A percentile compares a stretch with the other conserved stretches of the same genome.
These are phyloP conservation scores for Plodia interpunctella DNA, from an alignment of 1,140 invertebrate genomes.

Conservation along the genomic window DNA sequence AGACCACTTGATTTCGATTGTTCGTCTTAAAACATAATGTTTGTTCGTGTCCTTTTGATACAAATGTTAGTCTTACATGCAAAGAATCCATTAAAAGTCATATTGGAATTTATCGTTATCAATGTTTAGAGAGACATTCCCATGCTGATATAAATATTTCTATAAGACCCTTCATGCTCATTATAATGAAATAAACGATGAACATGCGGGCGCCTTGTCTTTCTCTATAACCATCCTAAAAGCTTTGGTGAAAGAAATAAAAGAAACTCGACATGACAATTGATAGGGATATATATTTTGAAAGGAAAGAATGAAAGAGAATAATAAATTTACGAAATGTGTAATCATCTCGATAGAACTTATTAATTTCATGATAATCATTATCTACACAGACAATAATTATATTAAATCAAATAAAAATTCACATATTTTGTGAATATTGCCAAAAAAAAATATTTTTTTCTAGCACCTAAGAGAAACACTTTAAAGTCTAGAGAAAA, in stretches of 20 bases:
- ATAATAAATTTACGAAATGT: neutral
- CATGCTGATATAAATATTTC: slow-evolving; percentile 27
- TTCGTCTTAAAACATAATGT: slow-evolving; percentile 36
- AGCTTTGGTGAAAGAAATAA: neutral
- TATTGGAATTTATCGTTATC: slow-evolving; percentile 18
- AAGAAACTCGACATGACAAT: neutral
- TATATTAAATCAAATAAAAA: too few relatives aligned
- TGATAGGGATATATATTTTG: too few relatives aligned
- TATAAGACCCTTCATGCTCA: slow-evolving; percentile 18
- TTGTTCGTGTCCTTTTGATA: slow-evolving; percentile 48
- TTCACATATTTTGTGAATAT: too few relatives aligned
- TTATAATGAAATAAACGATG: slow-evolving; percentile 25
- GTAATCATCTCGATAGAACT: too few relatives aligned
- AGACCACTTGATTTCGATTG: slow-evolving; percentile 41
- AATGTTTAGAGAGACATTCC: slow-evolving; percentile 16
- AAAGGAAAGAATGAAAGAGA: too few relatives aligned
- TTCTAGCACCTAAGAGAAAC: neutral
- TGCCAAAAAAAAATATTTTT: neutral
- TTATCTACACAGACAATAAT: too few relatives aligned
- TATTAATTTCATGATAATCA: too few relatives aligned
- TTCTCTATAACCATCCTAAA: neutral
- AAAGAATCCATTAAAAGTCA: slow-evolving; percentile 28
- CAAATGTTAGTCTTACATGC: slow-evolving; percentile 31
- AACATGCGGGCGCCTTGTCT: slow-evolving; percentile 34
- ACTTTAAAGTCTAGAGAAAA: neutral